phyloP scores from a whole-genome alignment of 2,113 vertebrate species.

The Circaetus cinerascens region DNA sequence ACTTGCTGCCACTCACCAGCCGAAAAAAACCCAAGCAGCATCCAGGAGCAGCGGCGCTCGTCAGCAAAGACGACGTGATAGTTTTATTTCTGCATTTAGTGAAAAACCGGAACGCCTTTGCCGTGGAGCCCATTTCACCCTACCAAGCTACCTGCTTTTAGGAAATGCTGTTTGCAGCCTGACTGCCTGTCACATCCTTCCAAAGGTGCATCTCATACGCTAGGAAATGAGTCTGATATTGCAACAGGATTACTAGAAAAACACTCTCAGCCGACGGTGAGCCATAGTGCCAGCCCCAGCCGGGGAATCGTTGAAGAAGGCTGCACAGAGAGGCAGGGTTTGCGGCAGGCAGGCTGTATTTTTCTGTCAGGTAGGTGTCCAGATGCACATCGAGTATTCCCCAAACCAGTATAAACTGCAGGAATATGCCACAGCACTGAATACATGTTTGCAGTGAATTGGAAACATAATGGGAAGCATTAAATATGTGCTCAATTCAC shows the following conservation, averaged over 20 bases:
- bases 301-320: accelerated
- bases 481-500: background rate
- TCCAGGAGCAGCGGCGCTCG: accelerated
- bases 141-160: background rate
- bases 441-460: background rate
- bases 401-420: background rate
- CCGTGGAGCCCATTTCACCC: background rate
- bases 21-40: background rate
- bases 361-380: background rate
- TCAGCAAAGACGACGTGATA: accelerated
- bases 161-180: background rate
- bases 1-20: background rate
- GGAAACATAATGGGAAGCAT: background rate
- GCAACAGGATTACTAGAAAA: background rate
- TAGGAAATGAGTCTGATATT: background rate
- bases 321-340: background rate
- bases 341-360: background rate
- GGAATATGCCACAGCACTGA: background rate
- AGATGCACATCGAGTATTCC: background rate
- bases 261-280: accelerated
- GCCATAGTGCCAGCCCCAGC: background rate
- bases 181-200: background rate
- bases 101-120: background rate
- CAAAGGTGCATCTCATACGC: accelerated
- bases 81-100: background rate